Base-by-base conservation (phyloP, 2,113 vertebrate species). In the Ahaetulla prasina region DNA sequence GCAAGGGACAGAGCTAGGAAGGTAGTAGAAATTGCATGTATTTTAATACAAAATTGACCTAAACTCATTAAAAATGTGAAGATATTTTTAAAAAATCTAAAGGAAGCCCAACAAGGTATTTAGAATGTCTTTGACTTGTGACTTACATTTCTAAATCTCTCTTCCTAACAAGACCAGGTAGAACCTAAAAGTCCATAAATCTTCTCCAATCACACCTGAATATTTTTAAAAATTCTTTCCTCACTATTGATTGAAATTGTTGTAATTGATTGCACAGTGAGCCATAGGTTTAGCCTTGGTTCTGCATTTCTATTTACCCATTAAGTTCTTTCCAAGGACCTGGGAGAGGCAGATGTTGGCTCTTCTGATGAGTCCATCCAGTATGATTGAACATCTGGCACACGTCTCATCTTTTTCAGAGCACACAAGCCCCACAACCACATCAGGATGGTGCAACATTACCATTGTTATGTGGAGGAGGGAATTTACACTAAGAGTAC, bases 1-100 rank as follows among this genome's bases (percentile, higher is more conserved):
- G 85, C 50, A 89, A 91, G 88, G 47, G 49, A 8, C 88, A 89
- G 86, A 45, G n/a, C 55, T 87, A 50, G 27, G 35, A 16, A 27
- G 84, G 86, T 35, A 18, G 30, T 14, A 60, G 25, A 27, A 86
- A 18, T 86, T 47, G 27, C 43, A 35, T 35, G 7, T n/a, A 6
- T 92, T n/a, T 68, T 90, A 95, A 94, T 50, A 85, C 39, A 22
- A 43, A 84, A 54, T n/a, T 90, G 35, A 35, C 35, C n/a, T 35
- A 68, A 43, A 85, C 6, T 85, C 52, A n/a, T 27, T 30, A 18
- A 18, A 43, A 85, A 57, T 49, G 27, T 27, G 47, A 20, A 18
- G 43, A 8, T n/a, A 18, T 43, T 39, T 85, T 85, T 43, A 12
- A 11, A 54, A 55, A 91, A 91, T 54, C 39, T 57, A 91, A 90